Base-by-base conservation (phyloP, 2,797 vertebrate species). In the Sebastes diploproa region DNA sequence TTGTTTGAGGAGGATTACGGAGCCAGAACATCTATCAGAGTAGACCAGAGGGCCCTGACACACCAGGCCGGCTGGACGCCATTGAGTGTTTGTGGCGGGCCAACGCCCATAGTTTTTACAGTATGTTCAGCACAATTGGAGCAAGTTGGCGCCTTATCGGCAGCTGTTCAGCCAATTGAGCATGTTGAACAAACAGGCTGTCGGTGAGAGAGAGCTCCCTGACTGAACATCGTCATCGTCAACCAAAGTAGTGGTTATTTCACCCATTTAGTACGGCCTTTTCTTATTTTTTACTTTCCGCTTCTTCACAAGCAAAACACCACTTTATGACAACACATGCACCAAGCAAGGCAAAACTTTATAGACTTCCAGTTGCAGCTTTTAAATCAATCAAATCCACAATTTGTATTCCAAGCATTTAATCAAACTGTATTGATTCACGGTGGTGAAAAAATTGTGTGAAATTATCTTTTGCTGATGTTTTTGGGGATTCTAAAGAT, bases 1-100 rank as follows among this genome's bases (percentile, higher is more conserved):
- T 91, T 91, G 91, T 92, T 87, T 88, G 76, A 87, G 38, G 74
- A 87, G 89, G 91, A 92, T 92, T 93, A 93, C 80, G 58, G 69
- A 8, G 71, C 67, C 75, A 52, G 29, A 78, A 84, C 88, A 81
- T 88, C 80, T 67, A 71, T 84, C 83, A 56, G 72, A 54, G 64
- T n/a, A 46, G 77, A 84, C 70, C 1, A 50, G 59, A 75, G 81
- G 81, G 78, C 78, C 73, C 72, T 3, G 38, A 84, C 78, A 71
- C 85, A 42, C 65, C 80, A 72, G 84, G 56, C 75, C 4, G 46
- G 77, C 71, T 62, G 69, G 84, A 88, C 58, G 20, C 81, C 81
- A 77, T 59, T 58, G 80, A 81, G 83, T 66, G 72, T 50, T 32
- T 75, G 78, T 46, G 72, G 70, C 76, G 55, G 69, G 75, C 77